phyloP scores from a whole-genome alignment of 2,888 invertebrate genomes.

The Globia sparganii region DNA sequence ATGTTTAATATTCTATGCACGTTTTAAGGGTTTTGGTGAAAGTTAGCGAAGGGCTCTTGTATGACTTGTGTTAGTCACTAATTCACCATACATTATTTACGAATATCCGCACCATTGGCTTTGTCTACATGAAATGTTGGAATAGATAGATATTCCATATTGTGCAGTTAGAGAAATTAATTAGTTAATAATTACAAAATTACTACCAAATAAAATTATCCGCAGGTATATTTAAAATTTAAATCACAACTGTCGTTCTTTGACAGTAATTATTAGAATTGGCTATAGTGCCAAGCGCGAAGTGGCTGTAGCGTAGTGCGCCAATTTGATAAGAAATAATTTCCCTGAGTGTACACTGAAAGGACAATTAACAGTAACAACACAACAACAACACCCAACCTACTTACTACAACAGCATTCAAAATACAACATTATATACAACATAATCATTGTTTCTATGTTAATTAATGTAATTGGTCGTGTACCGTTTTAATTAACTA shows the following conservation, averaged over 20 bases:
- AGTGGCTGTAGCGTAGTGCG: too few species aligned
- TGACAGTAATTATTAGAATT: neutral
- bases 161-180: neutral
- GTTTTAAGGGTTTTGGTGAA: slow-evolving; percentile 47
- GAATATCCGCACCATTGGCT: too few species aligned
- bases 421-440: neutral
- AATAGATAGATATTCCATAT: neutral
- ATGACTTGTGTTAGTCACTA: neutral
- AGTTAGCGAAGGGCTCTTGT: slow-evolving; percentile 42
- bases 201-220: neutral
- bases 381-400: too few species aligned
- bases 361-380: neutral
- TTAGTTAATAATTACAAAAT: neutral
- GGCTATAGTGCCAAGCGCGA: too few species aligned
- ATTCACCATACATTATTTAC: neutral
- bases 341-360: neutral
- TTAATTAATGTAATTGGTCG: neutral
- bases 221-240: neutral
- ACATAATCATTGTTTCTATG: neutral
- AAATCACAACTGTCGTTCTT: neutral
- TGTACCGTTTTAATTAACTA: neutral
- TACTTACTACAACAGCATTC: too few species aligned
- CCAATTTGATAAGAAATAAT: neutral
- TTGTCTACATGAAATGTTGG: neutral
- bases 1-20: slow-evolving; percentile 34